Percentiles rank a stretch among this genome's conserved stretches.
phyloP scores from a whole-genome alignment of 2,113 vertebrate genomes.

The Erpornis zantholeuca region DNA sequence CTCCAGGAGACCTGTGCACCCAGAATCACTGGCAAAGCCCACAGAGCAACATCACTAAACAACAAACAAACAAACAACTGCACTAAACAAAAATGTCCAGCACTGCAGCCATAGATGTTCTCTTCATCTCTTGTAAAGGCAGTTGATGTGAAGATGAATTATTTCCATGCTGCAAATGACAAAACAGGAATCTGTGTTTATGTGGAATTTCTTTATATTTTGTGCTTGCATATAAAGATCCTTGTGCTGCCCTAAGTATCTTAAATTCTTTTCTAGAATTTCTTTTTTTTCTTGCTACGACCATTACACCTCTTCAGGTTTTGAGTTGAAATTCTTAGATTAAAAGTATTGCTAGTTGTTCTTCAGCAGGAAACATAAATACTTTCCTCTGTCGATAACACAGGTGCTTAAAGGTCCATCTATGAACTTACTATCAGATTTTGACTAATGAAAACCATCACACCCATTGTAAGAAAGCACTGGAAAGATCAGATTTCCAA shows the following conservation, averaged over 20 bases:
- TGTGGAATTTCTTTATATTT: not conserved
- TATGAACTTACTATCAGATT: not conserved
- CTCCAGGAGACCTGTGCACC: slow-evolving; percentile 42
- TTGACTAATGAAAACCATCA: not conserved
- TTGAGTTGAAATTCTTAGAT: not conserved
- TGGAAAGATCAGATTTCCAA: not conserved
- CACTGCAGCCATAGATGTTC: not conserved
- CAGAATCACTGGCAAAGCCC: slow-evolving; percentile 14
- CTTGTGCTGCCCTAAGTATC: not conserved
- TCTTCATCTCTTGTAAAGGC: not conserved
- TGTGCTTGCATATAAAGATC: not conserved
- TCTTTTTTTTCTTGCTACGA: not conserved
- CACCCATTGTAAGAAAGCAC: not conserved
- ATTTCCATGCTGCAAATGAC: not conserved
- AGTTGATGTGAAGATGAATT: not conserved
- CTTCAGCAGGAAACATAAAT: not conserved
- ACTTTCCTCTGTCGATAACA: not conserved
- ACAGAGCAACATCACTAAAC: not conserved
- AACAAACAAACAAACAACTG: not conserved
- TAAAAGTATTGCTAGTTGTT: not conserved
- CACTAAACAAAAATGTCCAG: not conserved
- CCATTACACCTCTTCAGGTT: not conserved
- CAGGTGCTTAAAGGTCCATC: not conserved
- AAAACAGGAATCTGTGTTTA: not conserved
- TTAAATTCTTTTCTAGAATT: not conserved